phyloP scores from a whole-genome alignment of 2,888 invertebrate species.

The Leptopilina drosophilae region DNA sequence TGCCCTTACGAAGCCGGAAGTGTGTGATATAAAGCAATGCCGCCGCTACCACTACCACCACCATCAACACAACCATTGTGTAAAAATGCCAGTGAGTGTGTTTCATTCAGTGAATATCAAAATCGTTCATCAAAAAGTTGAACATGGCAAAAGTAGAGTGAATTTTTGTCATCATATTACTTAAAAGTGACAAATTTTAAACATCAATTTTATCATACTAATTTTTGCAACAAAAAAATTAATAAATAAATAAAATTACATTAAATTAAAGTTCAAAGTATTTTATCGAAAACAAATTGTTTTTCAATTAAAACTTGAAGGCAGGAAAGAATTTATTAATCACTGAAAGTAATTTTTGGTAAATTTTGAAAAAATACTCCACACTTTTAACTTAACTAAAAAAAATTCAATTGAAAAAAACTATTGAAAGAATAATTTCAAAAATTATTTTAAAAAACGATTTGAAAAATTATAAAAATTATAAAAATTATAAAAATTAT shows the following conservation, averaged over 20 bases:
- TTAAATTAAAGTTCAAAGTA: background rate
- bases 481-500: too few species aligned
- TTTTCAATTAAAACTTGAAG: too few species aligned
- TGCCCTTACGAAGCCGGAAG: background rate
- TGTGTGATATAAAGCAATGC: background rate
- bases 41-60: background rate
- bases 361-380: too few species aligned
- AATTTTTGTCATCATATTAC: constrained; percentile 1
- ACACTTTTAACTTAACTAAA: too few species aligned
- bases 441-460: too few species aligned
- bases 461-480: too few species aligned
- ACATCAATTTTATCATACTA: background rate
- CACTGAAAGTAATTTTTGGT: background rate
- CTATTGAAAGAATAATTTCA: too few species aligned
- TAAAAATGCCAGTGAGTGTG: background rate
- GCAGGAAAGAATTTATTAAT: background rate
- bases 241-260: too few species aligned
- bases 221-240: background rate
- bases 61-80: background rate
- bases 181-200: background rate
- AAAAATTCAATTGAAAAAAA: too few species aligned
- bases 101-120: background rate
- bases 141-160: background rate
- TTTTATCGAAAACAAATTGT: too few species aligned
- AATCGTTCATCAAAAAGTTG: background rate